These are phyloP conservation scores for Cyclophora punctaria DNA, from an alignment of 2,888 invertebrate species.

Conservation along the genomic window DNA sequence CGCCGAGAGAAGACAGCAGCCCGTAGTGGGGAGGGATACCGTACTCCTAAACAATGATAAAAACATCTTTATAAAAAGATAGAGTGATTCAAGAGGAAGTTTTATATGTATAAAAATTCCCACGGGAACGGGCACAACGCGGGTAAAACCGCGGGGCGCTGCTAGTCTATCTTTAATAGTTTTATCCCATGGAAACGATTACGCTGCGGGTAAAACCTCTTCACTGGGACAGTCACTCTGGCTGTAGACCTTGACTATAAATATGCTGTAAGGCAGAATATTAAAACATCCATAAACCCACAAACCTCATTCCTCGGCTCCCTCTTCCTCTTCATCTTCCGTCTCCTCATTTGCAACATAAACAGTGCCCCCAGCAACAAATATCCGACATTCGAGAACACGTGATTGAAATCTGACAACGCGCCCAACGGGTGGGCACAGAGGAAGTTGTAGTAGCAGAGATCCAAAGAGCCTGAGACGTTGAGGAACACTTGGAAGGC, in stretches of 20 bases:
- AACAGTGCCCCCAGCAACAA: conserved; percentile 86
- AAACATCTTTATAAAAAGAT: too few species aligned
- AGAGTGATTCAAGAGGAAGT: too few species aligned
- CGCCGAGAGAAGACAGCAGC: conserved; percentile 89
- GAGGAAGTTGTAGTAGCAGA: conserved; percentile 93
- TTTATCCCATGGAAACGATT: too few species aligned
- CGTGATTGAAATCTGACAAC: conserved; percentile 90
- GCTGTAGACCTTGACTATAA: too few species aligned
- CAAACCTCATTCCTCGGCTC: conserved; percentile 42
- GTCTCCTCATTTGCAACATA: conserved; percentile 77
- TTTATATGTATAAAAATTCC: too few species aligned
- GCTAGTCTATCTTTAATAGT: too few species aligned
- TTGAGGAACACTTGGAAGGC: conserved; percentile 86
- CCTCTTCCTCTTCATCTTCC: conserved; percentile 32
- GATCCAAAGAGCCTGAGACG: conserved; percentile 89
- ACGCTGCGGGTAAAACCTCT: too few species aligned
- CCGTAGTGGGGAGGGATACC: conserved; percentile 91
- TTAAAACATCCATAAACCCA: too few species aligned
- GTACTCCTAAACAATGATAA: conserved; percentile 61
- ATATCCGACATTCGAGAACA: conserved; percentile 90
- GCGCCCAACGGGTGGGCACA: conserved; percentile 87
- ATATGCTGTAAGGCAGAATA: too few species aligned
- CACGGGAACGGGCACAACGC: too few species aligned
- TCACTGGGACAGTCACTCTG: too few species aligned
- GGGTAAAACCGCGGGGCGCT: too few species aligned